Evolutionary conservation across 1,140 invertebrate genomes (phyloP).

Genomic region (Probaryconus sp.): DNA sequence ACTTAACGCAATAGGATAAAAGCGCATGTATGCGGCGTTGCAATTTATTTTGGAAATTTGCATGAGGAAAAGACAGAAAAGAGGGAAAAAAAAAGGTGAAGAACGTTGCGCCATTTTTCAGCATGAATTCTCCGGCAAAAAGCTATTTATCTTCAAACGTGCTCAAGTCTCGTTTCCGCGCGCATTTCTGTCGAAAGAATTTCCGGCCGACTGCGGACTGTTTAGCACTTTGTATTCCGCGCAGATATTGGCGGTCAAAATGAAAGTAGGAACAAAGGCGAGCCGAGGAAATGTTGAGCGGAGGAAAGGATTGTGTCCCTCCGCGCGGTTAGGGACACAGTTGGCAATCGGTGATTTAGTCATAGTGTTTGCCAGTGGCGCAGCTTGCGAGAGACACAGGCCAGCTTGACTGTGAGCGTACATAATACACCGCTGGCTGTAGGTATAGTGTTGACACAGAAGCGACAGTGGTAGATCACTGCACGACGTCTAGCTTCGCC

Average conservation of each 20-base stretch:
- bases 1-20: no score
- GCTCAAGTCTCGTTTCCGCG: no score
- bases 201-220: conserved; percentile 19
- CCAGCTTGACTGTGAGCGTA: conserved; percentile 7
- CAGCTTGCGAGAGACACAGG: conserved; percentile 37
- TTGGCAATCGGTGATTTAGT: conserved; percentile 37
- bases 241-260: conserved; percentile 44
- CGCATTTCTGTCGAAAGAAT: conserved; percentile 34
- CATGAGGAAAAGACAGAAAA: no score
- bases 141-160: no score
- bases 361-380: conserved; percentile 27
- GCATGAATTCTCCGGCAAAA: no score
- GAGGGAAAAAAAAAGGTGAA: no score
- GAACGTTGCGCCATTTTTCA: no score
- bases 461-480: conserved; percentile 7
- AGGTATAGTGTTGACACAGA: conserved; percentile 22
- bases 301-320: conserved; percentile 35
- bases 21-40: no score
- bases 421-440: conserved; percentile 4
- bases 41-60: no score
- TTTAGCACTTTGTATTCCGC: conserved; percentile 33
- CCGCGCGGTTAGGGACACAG: conserved; percentile 25
- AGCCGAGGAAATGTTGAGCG: conserved; percentile 31
- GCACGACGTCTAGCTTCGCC: conserved; percentile 8
- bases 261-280: conserved; percentile 47